Base-by-base conservation (phyloP, 1,140 invertebrate genomes). In the Drosophila nigrodunni region DNA sequence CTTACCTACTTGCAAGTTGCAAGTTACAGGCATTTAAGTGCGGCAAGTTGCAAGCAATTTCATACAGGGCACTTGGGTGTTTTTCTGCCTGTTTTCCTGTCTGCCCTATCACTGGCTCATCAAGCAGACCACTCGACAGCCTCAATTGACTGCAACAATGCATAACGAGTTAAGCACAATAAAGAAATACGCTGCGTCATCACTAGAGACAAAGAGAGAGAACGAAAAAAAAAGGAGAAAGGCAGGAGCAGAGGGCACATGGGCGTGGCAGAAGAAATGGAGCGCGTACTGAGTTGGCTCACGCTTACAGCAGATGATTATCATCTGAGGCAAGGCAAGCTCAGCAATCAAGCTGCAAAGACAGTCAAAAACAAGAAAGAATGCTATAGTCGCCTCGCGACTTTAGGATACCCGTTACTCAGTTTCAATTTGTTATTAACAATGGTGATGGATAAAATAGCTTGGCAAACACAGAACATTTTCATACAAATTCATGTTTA, bases 111-210 rank as follows among this genome's bases (percentile, higher is more conserved):
- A 67, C 64, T 61, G 18, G 37, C 69, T 50, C 82, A 88, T 82
- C 83, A 57, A 39, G 15, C 71, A 47, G 55, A 39, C 21, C 61
- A 21, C 81, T 78, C 70, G 54, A 60, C 64, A 18, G 58, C 21
- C 46, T 55, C 60, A 76, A 72, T 64, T 66, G 80, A 50, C 49
- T 46, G 50, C 68, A 87, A 80, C 83, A 87, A 87, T 87, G 85
- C 62, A 58, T 73, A 83, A 89, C 83, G 80, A 87, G 85, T 80
- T 83, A 80, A 88, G 87, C 80, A 77, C 55, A 71, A 67, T 80
- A 82, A 88, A 77, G 77, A 55, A 82, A 79, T 74, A 65, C 65
- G 82, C 70, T 65, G 43, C 52, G 68, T 71, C 64, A 82, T 78
- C 61, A 13, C 50, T 7, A 13, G 7, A 47, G 58, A 70, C 18